Conservation (phyloP, 2,888 invertebrate genomes). For the Cheilosia vernalis region DNA sequence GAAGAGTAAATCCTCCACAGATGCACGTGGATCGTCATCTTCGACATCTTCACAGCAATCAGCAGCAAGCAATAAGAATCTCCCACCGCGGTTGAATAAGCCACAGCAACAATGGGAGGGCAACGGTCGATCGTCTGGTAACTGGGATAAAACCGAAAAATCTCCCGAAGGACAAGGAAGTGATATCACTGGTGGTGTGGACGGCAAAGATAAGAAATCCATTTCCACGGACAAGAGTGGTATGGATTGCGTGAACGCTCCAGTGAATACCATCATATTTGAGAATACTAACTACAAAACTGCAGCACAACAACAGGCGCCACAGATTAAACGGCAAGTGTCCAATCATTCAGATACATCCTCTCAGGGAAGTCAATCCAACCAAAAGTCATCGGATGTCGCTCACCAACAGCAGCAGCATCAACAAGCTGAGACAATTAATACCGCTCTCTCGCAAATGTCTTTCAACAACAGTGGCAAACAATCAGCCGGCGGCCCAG, state of each 20-base stretch:
- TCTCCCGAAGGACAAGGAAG: conserved; percentile 39
- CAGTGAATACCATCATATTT: conserved; percentile 94
- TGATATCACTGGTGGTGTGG: conserved; percentile 62
- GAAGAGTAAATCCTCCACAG: conserved; percentile 75
- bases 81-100: conserved; percentile 44
- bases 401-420: conserved; percentile 65
- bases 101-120: conserved; percentile 70
- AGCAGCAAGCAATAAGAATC: conserved; percentile 62
- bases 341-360: conserved; percentile 77
- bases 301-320: conserved; percentile 86
- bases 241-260: conserved; percentile 90
- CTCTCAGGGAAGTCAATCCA: conserved; percentile 54
- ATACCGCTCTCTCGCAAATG: conserved; percentile 86
- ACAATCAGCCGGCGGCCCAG: conserved; percentile 57
- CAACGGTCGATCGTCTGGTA: conserved; percentile 57
- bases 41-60: conserved; percentile 55
- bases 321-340: conserved; percentile 83
- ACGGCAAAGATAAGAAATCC: conserved; percentile 59
- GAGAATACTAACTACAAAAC: conserved; percentile 96
- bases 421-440: conserved; percentile 81
- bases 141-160: conserved; percentile 64
- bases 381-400: conserved; percentile 54
- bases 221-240: conserved; percentile 63
- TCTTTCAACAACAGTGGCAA: conserved; percentile 84
- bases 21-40: conserved; percentile 52